A percentile compares a stretch with the other conserved stretches of the same genome.
These are phyloP conservation scores for Cosmia trapezina DNA, from an alignment of 2,888 invertebrate species.

Conservation along the genomic window DNA sequence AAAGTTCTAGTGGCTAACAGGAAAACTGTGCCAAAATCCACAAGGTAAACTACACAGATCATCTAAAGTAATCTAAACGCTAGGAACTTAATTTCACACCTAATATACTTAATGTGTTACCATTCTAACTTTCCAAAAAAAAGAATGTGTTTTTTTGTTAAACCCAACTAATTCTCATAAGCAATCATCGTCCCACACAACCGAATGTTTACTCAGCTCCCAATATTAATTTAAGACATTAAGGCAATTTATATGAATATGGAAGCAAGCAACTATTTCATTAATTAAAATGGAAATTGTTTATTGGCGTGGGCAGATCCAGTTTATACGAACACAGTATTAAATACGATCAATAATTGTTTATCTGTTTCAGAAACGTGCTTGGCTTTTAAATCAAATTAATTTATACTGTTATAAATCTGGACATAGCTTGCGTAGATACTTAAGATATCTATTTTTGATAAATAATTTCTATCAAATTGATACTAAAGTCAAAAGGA, in stretches of 20 bases:
- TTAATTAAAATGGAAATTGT: conserved; percentile 80
- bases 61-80: not conserved
- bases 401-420: conserved; percentile 57
- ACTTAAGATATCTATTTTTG: conserved; percentile 51
- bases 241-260: conserved; percentile 69
- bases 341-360: conserved; percentile 74
- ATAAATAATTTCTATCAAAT: conserved; percentile 49
- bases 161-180: conserved; percentile 47
- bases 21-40: conserved; percentile 7
- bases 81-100: conserved; percentile 24
- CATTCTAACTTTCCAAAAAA: conserved; percentile 41
- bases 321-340: conserved; percentile 74
- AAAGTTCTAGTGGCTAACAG: not conserved
- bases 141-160: conserved; percentile 38
- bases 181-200: conserved; percentile 57
- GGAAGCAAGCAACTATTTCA: conserved; percentile 74
- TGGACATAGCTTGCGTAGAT: conserved; percentile 39
- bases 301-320: conserved; percentile 78
- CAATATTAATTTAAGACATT: conserved; percentile 70
- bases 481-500: conserved; percentile 46
- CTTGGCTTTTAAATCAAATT: conserved; percentile 68
- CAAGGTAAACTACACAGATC: not conserved
- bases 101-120: conserved; percentile 15
- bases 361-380: conserved; percentile 70
- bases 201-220: conserved; percentile 58